These are phyloP conservation scores for Stigmatopora nigra DNA, from an alignment of 2,113 vertebrate species.

Conservation along the genomic window DNA sequence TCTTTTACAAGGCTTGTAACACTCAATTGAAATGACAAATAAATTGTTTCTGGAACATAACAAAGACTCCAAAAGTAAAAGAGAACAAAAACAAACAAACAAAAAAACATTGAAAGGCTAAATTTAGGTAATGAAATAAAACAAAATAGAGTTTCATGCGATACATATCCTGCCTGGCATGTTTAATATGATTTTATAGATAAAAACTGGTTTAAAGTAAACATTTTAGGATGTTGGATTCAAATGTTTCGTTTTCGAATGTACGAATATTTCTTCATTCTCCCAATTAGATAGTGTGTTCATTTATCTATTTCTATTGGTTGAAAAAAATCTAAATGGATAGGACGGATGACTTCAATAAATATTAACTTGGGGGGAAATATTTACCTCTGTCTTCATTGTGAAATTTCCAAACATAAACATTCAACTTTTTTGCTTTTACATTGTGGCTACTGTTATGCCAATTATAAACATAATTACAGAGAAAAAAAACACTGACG, in stretches of 20 bases:
- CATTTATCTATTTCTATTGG: background rate
- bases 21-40: background rate
- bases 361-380: conserved; percentile 12
- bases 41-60: background rate
- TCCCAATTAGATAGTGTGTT: background rate
- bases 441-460: conserved; percentile 35
- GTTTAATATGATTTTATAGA: background rate
- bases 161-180: background rate
- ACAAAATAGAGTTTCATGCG: background rate
- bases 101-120: too few relatives aligned
- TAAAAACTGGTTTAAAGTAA: too few relatives aligned
- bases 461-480: conserved; percentile 17
- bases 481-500: conserved; percentile 11
- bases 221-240: background rate
- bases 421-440: conserved; percentile 31
- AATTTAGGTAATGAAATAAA: background rate
- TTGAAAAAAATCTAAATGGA: too few relatives aligned
- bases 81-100: background rate
- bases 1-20: background rate
- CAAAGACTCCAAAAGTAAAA: background rate
- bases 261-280: background rate
- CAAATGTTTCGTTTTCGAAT: background rate
- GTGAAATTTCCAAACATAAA: conserved; percentile 43
- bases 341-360: conserved; percentile 6
- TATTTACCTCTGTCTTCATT: conserved; percentile 18